Conservation (phyloP, 2,888 invertebrate genomes). For the Mythimna albipuncta region DNA sequence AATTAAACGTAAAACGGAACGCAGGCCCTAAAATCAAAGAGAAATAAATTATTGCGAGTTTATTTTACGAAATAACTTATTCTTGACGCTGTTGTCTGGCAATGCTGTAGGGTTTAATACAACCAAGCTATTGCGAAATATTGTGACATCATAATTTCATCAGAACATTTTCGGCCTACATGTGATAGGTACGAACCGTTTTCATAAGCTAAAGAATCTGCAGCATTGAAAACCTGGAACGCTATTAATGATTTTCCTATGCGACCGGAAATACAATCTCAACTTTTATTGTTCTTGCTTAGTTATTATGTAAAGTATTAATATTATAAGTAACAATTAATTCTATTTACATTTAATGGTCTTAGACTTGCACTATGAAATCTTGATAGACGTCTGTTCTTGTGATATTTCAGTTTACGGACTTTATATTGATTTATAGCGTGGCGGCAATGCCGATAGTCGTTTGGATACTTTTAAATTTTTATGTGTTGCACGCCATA, state of each 20-base stretch:
- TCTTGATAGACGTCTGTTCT: not conserved
- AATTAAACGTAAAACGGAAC: slow-evolving; percentile 16
- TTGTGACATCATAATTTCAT: slow-evolving; percentile 37
- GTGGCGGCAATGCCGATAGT: slow-evolving; percentile 68
- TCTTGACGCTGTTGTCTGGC: not conserved
- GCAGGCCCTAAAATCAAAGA: not conserved
- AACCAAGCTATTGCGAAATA: slow-evolving; percentile 42
- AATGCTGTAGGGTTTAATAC: not conserved
- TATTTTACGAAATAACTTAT: not conserved
- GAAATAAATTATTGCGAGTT: not conserved
- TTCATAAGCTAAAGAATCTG: slow-evolving; percentile 27
- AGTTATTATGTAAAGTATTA: slow-evolving; percentile 6
- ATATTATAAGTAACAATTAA: slow-evolving; percentile 12
- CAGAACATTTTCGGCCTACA: slow-evolving; percentile 10
- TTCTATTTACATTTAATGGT: slow-evolving; percentile 9
- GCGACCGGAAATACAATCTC: slow-evolving; percentile 58
- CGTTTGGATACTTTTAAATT: slow-evolving; percentile 53
- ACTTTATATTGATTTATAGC: slow-evolving; percentile 60
- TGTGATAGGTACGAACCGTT: slow-evolving; percentile 29
- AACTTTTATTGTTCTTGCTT: slow-evolving; percentile 30
- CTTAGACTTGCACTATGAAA: not conserved
- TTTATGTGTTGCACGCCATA: not conserved
- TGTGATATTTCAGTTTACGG: not conserved
- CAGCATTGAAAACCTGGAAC: slow-evolving; percentile 55
- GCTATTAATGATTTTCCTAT: slow-evolving; percentile 65